phyloP scores from a whole-genome alignment of 2,888 invertebrate genomes.

The Gisinianus flammeolus region DNA sequence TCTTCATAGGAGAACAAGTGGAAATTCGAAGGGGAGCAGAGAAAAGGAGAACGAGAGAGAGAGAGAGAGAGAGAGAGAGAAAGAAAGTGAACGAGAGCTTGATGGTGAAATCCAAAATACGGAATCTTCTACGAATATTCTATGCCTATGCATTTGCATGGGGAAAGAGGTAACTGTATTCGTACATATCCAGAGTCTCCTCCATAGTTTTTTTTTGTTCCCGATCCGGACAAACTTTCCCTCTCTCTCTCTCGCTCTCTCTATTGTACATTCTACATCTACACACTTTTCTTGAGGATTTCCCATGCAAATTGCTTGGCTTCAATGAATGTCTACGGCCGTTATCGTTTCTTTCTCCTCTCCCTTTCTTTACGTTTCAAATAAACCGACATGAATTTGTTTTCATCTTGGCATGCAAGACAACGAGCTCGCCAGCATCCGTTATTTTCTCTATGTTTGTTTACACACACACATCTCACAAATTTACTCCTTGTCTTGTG shows the following conservation, averaged over 20 bases:
- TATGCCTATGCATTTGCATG: too few relatives aligned
- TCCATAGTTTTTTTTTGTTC: not conserved
- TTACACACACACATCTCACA: too few relatives aligned
- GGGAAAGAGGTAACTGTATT: not conserved
- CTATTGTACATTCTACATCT: too few relatives aligned
- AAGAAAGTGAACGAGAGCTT: too few relatives aligned
- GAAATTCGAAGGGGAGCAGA: not conserved
- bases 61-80: too few relatives aligned
- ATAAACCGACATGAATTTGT: constrained; percentile 10
- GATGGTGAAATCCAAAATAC: too few relatives aligned
- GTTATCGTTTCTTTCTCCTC: not conserved
- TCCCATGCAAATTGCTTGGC: constrained; percentile 19
- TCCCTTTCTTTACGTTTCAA: not conserved
- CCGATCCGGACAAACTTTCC: not conserved
- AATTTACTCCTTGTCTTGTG: too few relatives aligned
- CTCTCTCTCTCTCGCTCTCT: not conserved
- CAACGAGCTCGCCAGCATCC: too few relatives aligned
- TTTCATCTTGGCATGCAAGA: constrained; percentile 11
- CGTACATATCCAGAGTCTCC: not conserved
- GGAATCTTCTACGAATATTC: too few relatives aligned
- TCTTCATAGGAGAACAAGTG: not conserved
- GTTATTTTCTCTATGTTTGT: too few relatives aligned
- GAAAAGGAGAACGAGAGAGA: not conserved
- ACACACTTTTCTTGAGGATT: not conserved
- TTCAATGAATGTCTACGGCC: constrained; percentile 9